These are phyloP conservation scores for Dendrolimus kikuchii DNA, from an alignment of 1,140 invertebrate genomes.

Conservation along the genomic window DNA sequence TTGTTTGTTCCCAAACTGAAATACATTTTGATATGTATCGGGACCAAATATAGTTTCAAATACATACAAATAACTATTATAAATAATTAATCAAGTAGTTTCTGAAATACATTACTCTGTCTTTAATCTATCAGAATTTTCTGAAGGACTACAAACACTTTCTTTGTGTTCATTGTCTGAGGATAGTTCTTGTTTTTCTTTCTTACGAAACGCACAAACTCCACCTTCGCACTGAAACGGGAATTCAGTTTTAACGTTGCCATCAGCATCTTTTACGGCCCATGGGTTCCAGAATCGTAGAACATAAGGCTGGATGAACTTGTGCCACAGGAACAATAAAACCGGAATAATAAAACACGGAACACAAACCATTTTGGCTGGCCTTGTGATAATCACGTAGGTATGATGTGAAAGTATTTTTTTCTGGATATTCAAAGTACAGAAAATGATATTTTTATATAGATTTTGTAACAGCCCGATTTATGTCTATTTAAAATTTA, in stretches of 20 bases:
- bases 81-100: neutral
- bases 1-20: too few species aligned
- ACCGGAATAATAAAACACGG: slow-evolving; percentile 85
- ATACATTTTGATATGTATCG: too few species aligned
- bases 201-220: slow-evolving; percentile 47
- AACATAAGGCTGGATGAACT: slow-evolving; percentile 81
- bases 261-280: slow-evolving; percentile 74
- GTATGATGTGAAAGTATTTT: neutral
- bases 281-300: slow-evolving; percentile 85
- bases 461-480: too few species aligned
- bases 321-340: slow-evolving; percentile 83
- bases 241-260: slow-evolving; percentile 72
- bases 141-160: neutral
- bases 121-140: slow-evolving; percentile 12
- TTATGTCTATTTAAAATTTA: too few species aligned
- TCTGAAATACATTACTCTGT: slow-evolving; percentile 9
- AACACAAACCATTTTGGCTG: slow-evolving; percentile 80
- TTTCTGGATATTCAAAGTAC: too few species aligned
- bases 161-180: slow-evolving; percentile 7
- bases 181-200: slow-evolving; percentile 24
- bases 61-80: too few species aligned
- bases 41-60: too few species aligned
- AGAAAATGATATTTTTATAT: too few species aligned
- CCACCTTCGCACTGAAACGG: slow-evolving; percentile 74
- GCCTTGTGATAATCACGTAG: neutral